Conservation (phyloP, 2,888 invertebrate species). For the Eristalis arbustorum region DNA sequence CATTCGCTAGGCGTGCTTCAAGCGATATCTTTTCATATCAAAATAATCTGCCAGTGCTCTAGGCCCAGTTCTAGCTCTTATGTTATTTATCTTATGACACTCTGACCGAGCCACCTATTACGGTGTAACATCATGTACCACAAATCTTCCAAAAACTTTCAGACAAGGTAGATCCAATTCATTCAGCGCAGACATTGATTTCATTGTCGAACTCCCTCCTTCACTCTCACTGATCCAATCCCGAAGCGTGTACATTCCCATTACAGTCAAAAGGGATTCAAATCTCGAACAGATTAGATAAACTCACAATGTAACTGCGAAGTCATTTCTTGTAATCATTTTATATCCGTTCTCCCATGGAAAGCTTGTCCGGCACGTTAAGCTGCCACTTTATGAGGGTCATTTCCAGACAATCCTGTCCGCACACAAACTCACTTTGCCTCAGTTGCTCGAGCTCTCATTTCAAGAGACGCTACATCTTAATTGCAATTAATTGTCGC, state of each 20-base stretch:
- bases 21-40: too few relatives aligned
- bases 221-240: not conserved
- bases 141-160: too few relatives aligned
- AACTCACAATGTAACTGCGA: not conserved
- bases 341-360: not conserved
- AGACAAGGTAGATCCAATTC: too few relatives aligned
- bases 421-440: too few relatives aligned
- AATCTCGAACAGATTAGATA: not conserved
- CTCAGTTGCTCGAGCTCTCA: not conserved
- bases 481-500: slow-evolving; percentile 60
- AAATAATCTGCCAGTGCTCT: too few relatives aligned
- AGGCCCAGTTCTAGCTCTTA: too few relatives aligned
- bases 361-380: not conserved
- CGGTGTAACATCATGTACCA: too few relatives aligned
- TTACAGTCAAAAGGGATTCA: not conserved
- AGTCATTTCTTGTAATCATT: not conserved
- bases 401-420: not conserved
- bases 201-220: not conserved
- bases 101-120: too few relatives aligned
- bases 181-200: too few relatives aligned
- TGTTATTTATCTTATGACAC: too few relatives aligned
- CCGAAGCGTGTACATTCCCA: not conserved
- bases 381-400: not conserved
- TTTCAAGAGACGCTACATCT: not conserved
- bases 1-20: too few relatives aligned